A percentile compares a stretch with the other conserved stretches of the same genome.
Evolutionary conservation across 2,888 invertebrate genomes (phyloP).

Genomic region (Sesia bembeciformis): DNA sequence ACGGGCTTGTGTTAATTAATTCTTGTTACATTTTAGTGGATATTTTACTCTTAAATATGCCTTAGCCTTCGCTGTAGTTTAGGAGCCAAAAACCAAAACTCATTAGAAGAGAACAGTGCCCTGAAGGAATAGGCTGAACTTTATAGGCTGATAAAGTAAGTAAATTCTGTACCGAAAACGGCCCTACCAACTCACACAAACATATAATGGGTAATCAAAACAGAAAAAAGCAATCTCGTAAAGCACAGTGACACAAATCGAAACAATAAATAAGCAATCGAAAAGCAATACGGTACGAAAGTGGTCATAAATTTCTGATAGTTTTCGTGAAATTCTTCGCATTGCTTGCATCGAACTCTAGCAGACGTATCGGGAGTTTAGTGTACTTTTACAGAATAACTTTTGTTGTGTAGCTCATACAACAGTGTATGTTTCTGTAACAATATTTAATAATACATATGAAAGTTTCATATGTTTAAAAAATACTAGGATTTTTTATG

Average conservation of each 20-base stretch:
- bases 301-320: conserved; percentile 36
- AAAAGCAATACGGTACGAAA: conserved; percentile 28
- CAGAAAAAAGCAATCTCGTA: neutral
- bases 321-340: conserved; percentile 26
- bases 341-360: conserved; percentile 24
- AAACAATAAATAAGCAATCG: conserved; percentile 32
- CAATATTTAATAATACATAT: too few species aligned
- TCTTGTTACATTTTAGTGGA: too few species aligned
- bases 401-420: conserved; percentile 36
- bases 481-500: too few species aligned
- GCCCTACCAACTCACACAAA: neutral
- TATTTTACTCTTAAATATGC: too few species aligned
- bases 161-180: too few species aligned
- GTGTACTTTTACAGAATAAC: conserved; percentile 22
- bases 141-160: too few species aligned
- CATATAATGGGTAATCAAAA: neutral
- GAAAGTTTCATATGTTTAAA: too few species aligned
- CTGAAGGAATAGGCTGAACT: too few species aligned
- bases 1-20: too few species aligned
- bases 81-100: too few species aligned
- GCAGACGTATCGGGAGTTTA: conserved; percentile 14
- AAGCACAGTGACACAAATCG: neutral
- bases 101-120: too few species aligned
- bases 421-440: conserved; percentile 6
- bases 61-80: too few species aligned